phyloP scores from a whole-genome alignment of 2,888 invertebrate genomes.

The Coenonympha arcania region DNA sequence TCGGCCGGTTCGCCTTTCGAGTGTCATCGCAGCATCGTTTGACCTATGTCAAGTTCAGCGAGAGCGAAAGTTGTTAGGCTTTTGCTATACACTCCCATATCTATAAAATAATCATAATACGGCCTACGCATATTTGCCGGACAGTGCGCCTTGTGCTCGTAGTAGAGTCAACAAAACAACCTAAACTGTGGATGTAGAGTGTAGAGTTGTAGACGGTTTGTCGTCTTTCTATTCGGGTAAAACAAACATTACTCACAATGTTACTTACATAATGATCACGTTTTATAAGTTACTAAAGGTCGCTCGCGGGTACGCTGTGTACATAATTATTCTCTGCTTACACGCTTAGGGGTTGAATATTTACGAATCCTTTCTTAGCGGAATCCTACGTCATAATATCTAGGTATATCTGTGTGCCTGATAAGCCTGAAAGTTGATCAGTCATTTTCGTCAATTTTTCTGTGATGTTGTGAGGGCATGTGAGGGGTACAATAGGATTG shows the following conservation, averaged over 20 bases:
- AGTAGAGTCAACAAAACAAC: constrained; percentile 3
- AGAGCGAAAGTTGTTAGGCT: constrained; percentile 51
- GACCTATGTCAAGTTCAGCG: constrained; percentile 59
- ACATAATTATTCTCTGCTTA: too few species aligned
- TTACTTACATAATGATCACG: background rate
- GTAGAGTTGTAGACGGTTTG: background rate
- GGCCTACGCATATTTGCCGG: constrained; percentile 3
- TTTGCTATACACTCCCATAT: constrained; percentile 7
- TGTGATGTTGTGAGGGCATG: too few species aligned
- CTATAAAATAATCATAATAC: constrained; percentile 10
- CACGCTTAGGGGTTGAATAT: too few species aligned
- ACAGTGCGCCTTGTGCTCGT: background rate
- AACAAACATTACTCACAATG: background rate
- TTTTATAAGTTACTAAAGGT: background rate
- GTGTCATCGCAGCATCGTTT: constrained; percentile 38
- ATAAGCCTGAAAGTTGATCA: too few species aligned
- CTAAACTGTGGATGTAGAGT: background rate
- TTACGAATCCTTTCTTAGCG: too few species aligned
- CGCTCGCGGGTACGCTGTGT: too few species aligned
- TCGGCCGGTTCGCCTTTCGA: constrained; percentile 36
- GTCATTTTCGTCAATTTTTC: too few species aligned
- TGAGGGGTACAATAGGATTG: too few species aligned
- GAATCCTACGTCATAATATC: too few species aligned
- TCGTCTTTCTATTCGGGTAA: constrained; percentile 1
- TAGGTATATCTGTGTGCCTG: too few species aligned